These are phyloP conservation scores for Butorides virescens DNA, from an alignment of 2,113 vertebrate species.

Conservation along the genomic window DNA sequence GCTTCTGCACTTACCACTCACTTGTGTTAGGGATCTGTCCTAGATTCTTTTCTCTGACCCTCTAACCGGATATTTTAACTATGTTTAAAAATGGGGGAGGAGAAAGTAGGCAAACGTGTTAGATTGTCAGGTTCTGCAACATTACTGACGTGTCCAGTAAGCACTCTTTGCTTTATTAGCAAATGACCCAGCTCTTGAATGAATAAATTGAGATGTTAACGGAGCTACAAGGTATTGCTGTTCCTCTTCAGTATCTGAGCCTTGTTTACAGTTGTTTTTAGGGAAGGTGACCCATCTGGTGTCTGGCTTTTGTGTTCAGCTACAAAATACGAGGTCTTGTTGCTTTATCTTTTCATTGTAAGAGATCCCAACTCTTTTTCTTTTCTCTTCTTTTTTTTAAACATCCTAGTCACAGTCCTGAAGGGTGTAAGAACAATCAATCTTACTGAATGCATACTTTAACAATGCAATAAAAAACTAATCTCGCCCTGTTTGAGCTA, in stretches of 20 bases:
- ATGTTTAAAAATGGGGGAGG: background rate
- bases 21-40: background rate
- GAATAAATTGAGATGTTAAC: background rate
- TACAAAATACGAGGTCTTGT: background rate
- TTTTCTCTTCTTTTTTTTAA: background rate
- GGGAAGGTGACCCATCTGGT: background rate
- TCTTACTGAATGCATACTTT: background rate
- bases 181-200: background rate
- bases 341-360: background rate
- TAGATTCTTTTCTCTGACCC: conserved; percentile 38
- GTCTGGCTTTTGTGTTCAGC: background rate
- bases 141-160: background rate
- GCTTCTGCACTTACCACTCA: background rate
- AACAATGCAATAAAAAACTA: background rate
- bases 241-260: background rate
- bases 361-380: background rate
- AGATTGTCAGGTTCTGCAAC: conserved; percentile 8
- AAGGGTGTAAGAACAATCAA: accelerated
- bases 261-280: background rate
- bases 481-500: background rate
- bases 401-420: background rate
- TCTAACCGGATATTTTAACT: background rate
- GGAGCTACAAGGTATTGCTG: background rate
- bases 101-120: background rate
- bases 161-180: background rate